These are phyloP conservation scores for Chaetophractus vellerosus DNA, from an alignment of 2,797 vertebrate species.

Conservation along the genomic window DNA sequence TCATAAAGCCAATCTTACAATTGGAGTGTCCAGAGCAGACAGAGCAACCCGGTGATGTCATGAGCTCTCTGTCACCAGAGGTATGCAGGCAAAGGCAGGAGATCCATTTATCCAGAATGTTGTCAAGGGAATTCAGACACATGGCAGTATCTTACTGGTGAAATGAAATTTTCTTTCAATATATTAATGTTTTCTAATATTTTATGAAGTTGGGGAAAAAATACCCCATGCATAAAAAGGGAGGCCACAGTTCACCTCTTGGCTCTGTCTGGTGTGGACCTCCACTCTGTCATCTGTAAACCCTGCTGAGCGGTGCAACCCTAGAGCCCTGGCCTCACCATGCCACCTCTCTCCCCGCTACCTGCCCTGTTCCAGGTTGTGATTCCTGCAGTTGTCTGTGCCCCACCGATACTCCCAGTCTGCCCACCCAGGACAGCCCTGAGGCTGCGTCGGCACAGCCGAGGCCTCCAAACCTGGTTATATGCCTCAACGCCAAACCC, in stretches of 20 bases:
- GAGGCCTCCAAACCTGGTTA: not conserved
- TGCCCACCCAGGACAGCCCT: not conserved
- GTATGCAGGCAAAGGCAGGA: not conserved
- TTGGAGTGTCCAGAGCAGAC: not conserved
- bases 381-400: not conserved
- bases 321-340: rapidly evolving
- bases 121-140: not conserved
- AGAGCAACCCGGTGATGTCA: not conserved
- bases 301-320: not conserved
- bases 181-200: not conserved
- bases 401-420: not conserved
- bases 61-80: conserved; percentile 14
- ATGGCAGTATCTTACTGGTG: not conserved
- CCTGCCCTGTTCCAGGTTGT: not conserved
- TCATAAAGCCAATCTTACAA: not conserved
- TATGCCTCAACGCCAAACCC: not conserved
- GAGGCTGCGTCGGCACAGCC: not conserved
- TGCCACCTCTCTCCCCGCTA: not conserved
- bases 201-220: not conserved
- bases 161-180: not conserved
- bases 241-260: not conserved
- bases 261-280: not conserved
- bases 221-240: rapidly evolving
- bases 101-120: not conserved
- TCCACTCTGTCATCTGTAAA: not conserved